Percentiles rank a stretch among this genome's conserved stretches.
Evolutionary conservation across 2,113 vertebrate species (phyloP).

Genomic region (Phrynosoma blainvillii): DNA sequence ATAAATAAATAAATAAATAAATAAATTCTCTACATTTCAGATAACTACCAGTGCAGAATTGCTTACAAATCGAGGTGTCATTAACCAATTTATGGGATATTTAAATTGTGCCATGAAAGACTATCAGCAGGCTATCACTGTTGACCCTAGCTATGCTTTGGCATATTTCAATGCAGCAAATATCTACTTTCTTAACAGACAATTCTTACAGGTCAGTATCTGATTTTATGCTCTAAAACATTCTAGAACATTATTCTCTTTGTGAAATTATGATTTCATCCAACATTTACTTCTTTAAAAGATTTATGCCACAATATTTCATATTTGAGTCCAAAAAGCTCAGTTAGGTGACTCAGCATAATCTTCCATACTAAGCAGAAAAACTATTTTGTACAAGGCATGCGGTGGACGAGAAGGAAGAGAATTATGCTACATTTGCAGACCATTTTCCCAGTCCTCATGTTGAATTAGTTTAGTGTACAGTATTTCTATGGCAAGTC

Average conservation of each 20-base stretch:
- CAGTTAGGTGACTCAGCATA: not conserved
- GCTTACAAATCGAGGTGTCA: conserved; percentile 81
- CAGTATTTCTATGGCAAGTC: not conserved
- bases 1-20: too few species aligned
- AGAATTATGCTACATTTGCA: not conserved
- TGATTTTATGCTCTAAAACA: not conserved
- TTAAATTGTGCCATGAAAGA: conserved; percentile 78
- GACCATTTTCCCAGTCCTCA: too few species aligned
- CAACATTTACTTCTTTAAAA: not conserved
- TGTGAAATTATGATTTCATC: not conserved
- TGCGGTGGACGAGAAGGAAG: not conserved
- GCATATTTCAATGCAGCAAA: conserved; percentile 83
- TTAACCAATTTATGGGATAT: conserved; percentile 80
- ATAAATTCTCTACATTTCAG: conserved; percentile 61
- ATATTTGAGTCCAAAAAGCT: not conserved
- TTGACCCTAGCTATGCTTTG: conserved; percentile 74
- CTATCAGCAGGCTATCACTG: conserved; percentile 78
- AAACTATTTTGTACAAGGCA: not conserved
- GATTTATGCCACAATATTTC: not conserved
- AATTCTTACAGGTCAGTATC: conserved; percentile 80
- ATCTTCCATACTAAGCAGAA: not conserved
- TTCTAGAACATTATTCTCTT: not conserved
- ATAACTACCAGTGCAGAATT: conserved; percentile 72
- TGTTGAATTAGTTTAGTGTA: too few species aligned
- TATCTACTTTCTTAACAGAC: conserved; percentile 79